Conservation (phyloP, 2,888 invertebrate species). For the Allacma fusca region DNA sequence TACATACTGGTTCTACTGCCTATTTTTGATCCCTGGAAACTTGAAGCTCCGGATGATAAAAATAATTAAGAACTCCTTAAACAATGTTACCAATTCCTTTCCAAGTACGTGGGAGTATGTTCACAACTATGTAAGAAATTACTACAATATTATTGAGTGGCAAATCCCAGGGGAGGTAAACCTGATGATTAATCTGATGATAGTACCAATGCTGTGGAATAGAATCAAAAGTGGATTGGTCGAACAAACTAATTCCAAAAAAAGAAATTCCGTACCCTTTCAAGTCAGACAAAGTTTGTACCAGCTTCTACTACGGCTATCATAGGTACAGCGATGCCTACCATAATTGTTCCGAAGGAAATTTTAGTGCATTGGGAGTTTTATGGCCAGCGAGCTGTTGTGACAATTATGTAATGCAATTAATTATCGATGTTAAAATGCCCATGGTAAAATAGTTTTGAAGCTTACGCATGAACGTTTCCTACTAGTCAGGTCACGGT, state of each 20-base stretch:
- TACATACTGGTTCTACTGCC: conserved; percentile 21
- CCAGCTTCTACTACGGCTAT: background rate
- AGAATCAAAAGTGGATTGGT: conserved; percentile 14
- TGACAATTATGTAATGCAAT: background rate
- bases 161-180: background rate
- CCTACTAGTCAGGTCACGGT: background rate
- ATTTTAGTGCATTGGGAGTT: background rate
- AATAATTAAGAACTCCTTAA: background rate
- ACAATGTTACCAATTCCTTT: background rate
- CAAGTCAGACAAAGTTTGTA: conserved; percentile 8
- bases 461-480: background rate
- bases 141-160: too few species aligned
- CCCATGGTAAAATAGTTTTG: background rate
- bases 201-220: conserved; percentile 33
- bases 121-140: conserved; percentile 34
- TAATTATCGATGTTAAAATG: background rate
- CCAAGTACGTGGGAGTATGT: background rate
- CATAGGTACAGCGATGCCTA: background rate
- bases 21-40: conserved; percentile 6
- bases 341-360: background rate
- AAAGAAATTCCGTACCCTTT: conserved; percentile 27
- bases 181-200: background rate
- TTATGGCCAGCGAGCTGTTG: conserved; percentile 7
- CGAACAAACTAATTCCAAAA: conserved; percentile 10
- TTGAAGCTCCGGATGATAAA: background rate